Percentiles rank a stretch among this genome's conserved stretches.
phyloP scores from a whole-genome alignment of 2,888 invertebrate species.

The Clunio marinus region DNA sequence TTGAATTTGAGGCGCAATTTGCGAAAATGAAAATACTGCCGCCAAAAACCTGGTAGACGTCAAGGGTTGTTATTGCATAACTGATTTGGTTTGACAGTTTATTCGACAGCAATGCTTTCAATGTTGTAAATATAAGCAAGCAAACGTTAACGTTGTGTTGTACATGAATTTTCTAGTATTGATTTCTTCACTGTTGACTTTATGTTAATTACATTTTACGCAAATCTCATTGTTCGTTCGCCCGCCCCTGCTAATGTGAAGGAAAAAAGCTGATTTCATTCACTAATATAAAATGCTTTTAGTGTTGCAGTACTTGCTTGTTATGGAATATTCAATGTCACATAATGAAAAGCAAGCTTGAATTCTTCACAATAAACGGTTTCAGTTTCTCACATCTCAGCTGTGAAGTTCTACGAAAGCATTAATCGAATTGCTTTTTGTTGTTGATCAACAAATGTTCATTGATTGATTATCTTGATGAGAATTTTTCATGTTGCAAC shows the following conservation, averaged over 20 bases:
- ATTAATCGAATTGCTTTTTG: background rate
- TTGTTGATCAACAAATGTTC: background rate
- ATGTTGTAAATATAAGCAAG: no score
- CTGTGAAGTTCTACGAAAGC: background rate
- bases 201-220: slow-evolving; percentile 35
- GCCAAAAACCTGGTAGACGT: no score
- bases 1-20: no score
- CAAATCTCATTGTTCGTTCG: slow-evolving; percentile 19
- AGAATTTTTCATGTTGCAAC: background rate
- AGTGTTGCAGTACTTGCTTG: slow-evolving; percentile 10
- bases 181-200: background rate
- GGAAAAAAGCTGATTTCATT: no score
- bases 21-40: no score
- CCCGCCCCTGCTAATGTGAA: background rate
- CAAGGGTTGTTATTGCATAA: no score
- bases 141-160: no score
- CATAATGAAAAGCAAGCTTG: background rate
- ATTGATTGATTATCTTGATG: background rate
- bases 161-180: background rate
- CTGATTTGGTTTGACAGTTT: no score
- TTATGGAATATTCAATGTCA: slow-evolving; percentile 36
- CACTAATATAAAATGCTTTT: background rate
- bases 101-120: no score
- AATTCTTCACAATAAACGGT: no score
- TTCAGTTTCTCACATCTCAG: no score